Evolutionary conservation across 1,140 invertebrate species (phyloP).

Genomic region (Drosophila carrolli): DNA sequence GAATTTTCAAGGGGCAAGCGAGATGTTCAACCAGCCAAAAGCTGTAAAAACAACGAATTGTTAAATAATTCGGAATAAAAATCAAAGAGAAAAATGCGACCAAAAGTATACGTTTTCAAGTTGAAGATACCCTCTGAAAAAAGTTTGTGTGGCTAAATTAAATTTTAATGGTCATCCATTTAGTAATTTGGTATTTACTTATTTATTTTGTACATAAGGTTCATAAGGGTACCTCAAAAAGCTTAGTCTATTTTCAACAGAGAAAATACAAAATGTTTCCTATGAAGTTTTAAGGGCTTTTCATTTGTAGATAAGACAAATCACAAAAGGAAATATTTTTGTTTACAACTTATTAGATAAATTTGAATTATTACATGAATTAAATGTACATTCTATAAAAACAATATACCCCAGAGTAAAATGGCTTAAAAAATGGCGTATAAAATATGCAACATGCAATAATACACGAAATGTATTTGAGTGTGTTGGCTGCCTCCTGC

Average conservation of each 20-base stretch:
- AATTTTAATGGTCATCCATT: not conserved
- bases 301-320: too few species aligned
- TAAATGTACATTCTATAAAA: not conserved
- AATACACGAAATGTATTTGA: conserved; percentile 19
- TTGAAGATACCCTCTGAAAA: not conserved
- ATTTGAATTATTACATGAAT: not conserved
- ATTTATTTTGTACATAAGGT: too few species aligned
- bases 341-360: not conserved
- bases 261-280: too few species aligned
- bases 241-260: too few species aligned
- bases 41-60: conserved; percentile 10
- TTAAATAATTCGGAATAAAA: conserved; percentile 7
- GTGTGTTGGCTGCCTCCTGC: conserved; percentile 1
- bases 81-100: conserved; percentile 1
- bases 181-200: too few species aligned
- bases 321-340: not conserved
- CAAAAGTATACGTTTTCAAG: not conserved
- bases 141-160: not conserved
- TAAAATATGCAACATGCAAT: conserved; percentile 56
- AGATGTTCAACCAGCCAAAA: not conserved
- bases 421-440: conserved; percentile 16
- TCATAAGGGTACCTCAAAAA: too few species aligned
- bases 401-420: not conserved
- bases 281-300: too few species aligned
- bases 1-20: conserved; percentile 9